Conservation (phyloP, 2,888 invertebrate species). For the Lasiommata megera region DNA sequence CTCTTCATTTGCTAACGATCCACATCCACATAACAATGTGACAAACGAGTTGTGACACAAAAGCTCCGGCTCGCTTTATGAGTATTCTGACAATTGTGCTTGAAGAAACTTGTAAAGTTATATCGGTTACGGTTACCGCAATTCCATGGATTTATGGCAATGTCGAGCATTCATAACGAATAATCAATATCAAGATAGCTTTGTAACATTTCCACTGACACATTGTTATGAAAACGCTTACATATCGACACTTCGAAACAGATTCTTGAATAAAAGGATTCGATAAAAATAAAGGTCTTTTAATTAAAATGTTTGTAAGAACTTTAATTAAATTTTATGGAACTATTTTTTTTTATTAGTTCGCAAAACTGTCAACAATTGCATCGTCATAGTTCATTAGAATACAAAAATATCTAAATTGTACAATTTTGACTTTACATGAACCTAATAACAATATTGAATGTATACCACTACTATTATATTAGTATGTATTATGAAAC, state of each 20-base stretch:
- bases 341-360: no score
- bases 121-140: conserved; percentile 58
- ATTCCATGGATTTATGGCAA: conserved; percentile 62
- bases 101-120: conserved; percentile 59
- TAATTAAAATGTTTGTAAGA: no score
- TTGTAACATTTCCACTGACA: conserved; percentile 16
- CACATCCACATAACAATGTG: conserved; percentile 54
- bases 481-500: no score
- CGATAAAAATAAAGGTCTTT: neutral
- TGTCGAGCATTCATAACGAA: conserved; percentile 41
- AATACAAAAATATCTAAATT: no score
- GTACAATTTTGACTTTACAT: no score
- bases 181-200: conserved; percentile 38
- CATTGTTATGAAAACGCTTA: neutral
- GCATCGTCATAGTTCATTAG: no score
- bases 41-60: conserved; percentile 57
- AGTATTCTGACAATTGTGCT: conserved; percentile 65
- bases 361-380: no score
- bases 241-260: neutral
- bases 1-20: conserved; percentile 49
- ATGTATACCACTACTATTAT: no score
- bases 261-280: neutral
- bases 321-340: no score
- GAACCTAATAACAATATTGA: no score
- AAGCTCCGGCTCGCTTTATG: conserved; percentile 60